Evolutionary conservation across 2,888 invertebrate species (phyloP).

Genomic region (Tupiocoris notatus): DNA sequence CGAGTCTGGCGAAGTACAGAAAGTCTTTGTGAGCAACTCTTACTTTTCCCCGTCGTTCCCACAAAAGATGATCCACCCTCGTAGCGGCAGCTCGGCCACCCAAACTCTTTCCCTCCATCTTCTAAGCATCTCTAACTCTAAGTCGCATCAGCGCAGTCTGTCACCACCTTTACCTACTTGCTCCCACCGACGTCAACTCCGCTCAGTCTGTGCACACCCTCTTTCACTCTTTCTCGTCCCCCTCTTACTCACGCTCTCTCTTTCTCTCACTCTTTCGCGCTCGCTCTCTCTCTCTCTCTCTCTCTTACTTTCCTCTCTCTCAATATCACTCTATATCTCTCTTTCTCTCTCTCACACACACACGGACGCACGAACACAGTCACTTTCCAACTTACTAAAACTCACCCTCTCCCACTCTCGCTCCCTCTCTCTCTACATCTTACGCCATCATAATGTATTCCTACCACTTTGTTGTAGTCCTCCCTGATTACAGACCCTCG

Average conservation of each 20-base stretch:
- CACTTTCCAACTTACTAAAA: too few relatives aligned
- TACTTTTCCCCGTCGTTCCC: conserved; percentile 22
- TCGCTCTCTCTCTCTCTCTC: neutral
- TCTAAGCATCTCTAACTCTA: neutral
- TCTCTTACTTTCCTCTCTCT: neutral
- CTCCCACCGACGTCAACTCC: too few relatives aligned
- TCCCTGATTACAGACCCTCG: conserved; percentile 28
- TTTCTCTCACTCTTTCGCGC: conserved; percentile 10
- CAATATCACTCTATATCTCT: too few relatives aligned
- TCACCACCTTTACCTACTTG: neutral
- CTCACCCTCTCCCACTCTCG: neutral
- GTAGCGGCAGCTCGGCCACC: too few relatives aligned
- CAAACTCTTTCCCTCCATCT: neutral
- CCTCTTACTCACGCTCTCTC: neutral
- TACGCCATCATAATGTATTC: conserved; percentile 28
- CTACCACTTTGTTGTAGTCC: conserved; percentile 30
- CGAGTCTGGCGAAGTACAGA: conserved; percentile 8
- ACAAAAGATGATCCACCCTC: conserved; percentile 18
- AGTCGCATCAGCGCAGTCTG: neutral
- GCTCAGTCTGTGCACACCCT: too few relatives aligned
- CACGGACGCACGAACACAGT: too few relatives aligned
- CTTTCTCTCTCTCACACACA: too few relatives aligned
- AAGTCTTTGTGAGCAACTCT: conserved; percentile 26
- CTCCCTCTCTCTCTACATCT: conserved; percentile 16
- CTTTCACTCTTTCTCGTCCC: conserved; percentile 2